phyloP scores from a whole-genome alignment of 2,888 invertebrate species.

The Drosophila meridionalis region DNA sequence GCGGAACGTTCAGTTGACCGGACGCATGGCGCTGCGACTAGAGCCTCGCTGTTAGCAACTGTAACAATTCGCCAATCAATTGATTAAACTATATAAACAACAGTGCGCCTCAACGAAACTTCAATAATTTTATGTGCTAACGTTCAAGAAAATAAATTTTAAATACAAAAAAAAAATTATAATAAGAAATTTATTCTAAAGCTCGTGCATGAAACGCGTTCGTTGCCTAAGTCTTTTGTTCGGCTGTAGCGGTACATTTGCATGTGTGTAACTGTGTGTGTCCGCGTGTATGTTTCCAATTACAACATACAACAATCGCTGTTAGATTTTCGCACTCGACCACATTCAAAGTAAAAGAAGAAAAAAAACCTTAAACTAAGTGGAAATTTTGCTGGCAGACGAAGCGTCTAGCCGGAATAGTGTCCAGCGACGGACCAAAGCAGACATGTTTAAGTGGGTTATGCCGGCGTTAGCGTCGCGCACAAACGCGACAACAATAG shows the following conservation, averaged over 20 bases:
- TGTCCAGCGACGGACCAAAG: conserved; percentile 53
- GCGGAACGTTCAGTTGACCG: conserved; percentile 82
- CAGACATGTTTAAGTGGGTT: conserved; percentile 80
- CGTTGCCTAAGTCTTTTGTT: conserved; percentile 73
- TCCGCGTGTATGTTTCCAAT: conserved; percentile 33
- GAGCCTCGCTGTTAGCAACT: conserved; percentile 30
- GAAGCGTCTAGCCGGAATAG: conserved; percentile 51
- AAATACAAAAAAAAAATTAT: not conserved
- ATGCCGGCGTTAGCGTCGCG: conserved; percentile 64
- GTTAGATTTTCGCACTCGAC: conserved; percentile 46
- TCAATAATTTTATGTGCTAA: conserved; percentile 31
- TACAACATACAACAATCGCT: conserved; percentile 38
- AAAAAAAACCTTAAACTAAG: conserved; percentile 26
- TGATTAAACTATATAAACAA: conserved; percentile 15
- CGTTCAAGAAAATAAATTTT: conserved; percentile 1
- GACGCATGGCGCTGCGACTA: conserved; percentile 72
- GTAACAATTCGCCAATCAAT: conserved; percentile 41
- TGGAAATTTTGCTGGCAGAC: conserved; percentile 51
- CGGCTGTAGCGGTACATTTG: conserved; percentile 49
- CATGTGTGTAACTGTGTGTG: conserved; percentile 9
- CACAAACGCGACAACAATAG: conserved; percentile 47
- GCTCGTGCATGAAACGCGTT: conserved; percentile 62
- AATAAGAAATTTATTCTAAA: conserved; percentile 7
- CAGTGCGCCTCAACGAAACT: conserved; percentile 17
- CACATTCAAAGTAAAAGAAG: conserved; percentile 7